A percentile compares a stretch with the other conserved stretches of the same genome.
These are phyloP conservation scores for Homarus americanus DNA, from an alignment of 1,140 invertebrate species.

Conservation along the genomic window DNA sequence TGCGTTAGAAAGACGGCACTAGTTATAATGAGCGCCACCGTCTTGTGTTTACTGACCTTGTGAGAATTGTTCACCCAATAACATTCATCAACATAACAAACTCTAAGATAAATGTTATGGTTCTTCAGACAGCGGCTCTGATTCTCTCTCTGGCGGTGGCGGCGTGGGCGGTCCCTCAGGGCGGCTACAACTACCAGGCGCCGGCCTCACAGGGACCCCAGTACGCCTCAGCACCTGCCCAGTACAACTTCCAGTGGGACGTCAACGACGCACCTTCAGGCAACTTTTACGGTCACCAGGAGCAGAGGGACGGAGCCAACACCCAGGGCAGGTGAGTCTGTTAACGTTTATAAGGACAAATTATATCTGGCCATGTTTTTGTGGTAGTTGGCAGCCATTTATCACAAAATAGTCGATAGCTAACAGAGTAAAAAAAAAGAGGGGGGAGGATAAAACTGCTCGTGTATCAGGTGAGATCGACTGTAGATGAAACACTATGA, in stretches of 20 bases:
- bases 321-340: conserved; percentile 38
- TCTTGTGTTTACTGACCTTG: no score
- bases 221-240: conserved; percentile 2
- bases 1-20: no score
- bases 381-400: no score
- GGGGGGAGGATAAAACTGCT: no score
- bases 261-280: conserved; percentile 32
- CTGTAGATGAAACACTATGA: no score
- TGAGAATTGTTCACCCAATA: no score
- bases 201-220: not conserved
- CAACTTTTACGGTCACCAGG: conserved; percentile 40
- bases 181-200: not conserved
- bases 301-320: conserved; percentile 43
- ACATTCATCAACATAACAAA: no score
- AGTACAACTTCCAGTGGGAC: conserved; percentile 46
- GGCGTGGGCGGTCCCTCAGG: not conserved
- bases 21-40: no score
- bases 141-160: not conserved
- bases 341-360: not conserved
- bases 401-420: no score
- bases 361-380: no score
- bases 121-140: not conserved
- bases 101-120: not conserved
- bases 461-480: no score
- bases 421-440: no score